Evolutionary conservation across 1,140 invertebrate genomes (phyloP).

Genomic region (Cyrtorhinus lividipennis): DNA sequence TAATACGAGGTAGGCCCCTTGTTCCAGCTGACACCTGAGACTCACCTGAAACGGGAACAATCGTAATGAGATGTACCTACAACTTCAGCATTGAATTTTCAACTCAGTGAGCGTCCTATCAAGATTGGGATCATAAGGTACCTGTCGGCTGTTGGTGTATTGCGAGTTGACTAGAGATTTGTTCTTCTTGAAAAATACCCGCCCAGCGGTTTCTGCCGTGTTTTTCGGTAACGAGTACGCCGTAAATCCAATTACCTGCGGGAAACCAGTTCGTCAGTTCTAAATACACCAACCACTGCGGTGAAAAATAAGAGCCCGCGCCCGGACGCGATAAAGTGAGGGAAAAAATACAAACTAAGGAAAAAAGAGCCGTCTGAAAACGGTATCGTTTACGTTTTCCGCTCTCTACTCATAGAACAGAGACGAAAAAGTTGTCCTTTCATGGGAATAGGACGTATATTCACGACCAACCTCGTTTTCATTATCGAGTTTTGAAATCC

Average conservation of each 20-base stretch:
- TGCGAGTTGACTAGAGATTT: constrained; percentile 79
- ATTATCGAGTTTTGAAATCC: no score
- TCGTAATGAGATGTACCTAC: no score
- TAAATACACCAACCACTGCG: not conserved
- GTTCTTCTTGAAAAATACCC: constrained; percentile 71
- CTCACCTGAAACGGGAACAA: constrained; percentile 34
- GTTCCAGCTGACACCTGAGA: constrained; percentile 59
- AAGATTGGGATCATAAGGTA: constrained; percentile 30
- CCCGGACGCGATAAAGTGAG: no score
- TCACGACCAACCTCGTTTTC: no score
- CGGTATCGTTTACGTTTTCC: no score
- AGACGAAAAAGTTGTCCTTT: no score
- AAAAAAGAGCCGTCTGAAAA: no score
- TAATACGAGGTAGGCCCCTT: constrained; percentile 69
- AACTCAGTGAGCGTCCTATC: not conserved
- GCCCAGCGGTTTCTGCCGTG: constrained; percentile 47
- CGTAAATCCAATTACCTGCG: constrained; percentile 76
- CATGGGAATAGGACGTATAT: no score
- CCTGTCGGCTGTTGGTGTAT: constrained; percentile 82
- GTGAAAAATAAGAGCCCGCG: not conserved
- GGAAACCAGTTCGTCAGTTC: constrained; percentile 19
- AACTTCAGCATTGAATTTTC: not conserved
- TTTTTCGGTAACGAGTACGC: constrained; percentile 66
- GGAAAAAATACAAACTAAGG: no score
- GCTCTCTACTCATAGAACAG: no score